A percentile compares a stretch with the other conserved stretches of the same genome.
phyloP scores from a whole-genome alignment of 1,140 invertebrate genomes.

The Glossosoma conforme region DNA sequence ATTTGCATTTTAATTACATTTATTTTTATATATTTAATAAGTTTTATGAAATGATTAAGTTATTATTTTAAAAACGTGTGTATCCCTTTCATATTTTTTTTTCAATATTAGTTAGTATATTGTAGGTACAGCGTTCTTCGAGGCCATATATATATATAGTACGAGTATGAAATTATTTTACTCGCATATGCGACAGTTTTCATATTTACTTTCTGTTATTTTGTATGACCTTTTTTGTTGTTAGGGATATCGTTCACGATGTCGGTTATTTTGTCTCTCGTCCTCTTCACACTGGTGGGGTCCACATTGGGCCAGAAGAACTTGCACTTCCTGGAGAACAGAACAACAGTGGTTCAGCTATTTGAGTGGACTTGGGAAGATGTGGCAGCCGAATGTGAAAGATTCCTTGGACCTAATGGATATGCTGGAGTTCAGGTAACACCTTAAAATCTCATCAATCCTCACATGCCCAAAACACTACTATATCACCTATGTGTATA shows the following conservation, averaged over 20 bases:
- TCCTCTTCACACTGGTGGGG: slow-evolving; percentile 4
- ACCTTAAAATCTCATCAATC: neutral
- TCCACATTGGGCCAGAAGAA: slow-evolving; percentile 32
- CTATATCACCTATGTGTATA: neutral
- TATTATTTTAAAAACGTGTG: no score
- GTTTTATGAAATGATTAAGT: no score
- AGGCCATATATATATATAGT: neutral
- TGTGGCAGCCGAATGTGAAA: slow-evolving; percentile 77
- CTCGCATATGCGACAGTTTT: neutral
- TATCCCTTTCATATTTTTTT: no score
- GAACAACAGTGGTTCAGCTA: slow-evolving; percentile 64
- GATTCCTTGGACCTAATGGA: slow-evolving; percentile 68
- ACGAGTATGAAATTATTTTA: neutral
- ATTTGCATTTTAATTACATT: no score
- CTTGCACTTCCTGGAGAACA: slow-evolving; percentile 34
- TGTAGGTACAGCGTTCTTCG: neutral
- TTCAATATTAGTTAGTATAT: neutral
- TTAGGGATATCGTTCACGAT: slow-evolving; percentile 8
- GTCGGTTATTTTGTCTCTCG: slow-evolving; percentile 2
- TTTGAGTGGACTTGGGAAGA: slow-evolving; percentile 83
- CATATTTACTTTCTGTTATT: neutral
- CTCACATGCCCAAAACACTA: neutral
- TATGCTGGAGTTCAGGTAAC: slow-evolving; percentile 70
- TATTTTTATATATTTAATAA: no score
- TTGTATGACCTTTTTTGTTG: slow-evolving; percentile 1